Evolutionary conservation across 35 echinoderm and acorn worm species (phyloP), one percentile per base, ranked within the genome.

Genomic region (Lytechinus variegatus): DNA sequence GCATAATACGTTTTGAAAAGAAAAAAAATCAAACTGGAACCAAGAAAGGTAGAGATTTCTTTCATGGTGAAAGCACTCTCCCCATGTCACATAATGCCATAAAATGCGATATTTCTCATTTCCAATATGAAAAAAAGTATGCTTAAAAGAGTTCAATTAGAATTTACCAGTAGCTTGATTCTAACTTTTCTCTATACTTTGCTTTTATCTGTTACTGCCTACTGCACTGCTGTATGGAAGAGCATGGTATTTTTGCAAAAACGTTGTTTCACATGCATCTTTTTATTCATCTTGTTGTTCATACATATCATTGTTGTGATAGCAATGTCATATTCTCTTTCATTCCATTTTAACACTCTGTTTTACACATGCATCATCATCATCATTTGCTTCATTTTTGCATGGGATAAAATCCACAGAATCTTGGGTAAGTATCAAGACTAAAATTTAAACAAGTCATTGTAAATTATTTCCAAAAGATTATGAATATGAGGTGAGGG

Each of bases 301-400:
- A 79, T 79, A 24, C 66, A 79, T 16, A 24, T 24, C 66, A 79
- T 79, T 16, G 66, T 79, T 79, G 66, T 79, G 66, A 79, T 24
- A n/a, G 66, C 19, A 79, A 79, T n/a, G 19, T 79, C 66, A 79
- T 16, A 79, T 79, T 79, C 66, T 79, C 66, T 79, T 79, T 24
- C 66, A 79, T 79, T 24, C n/a, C 66, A 79, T 79, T 19, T 79
- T 79, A 79, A 79, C 66, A 79, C 19, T 79, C 6, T 79, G 66
- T 79, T 79, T 79, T 24, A 79, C n/a, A 24, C 66, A 79, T 19
- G 19, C 66, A 79, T 79, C 66, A 19, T 79, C 66, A 79, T 79
- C 66, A 79, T 79, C 66, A 79, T 79, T 79, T 79, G 66, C 66
- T 79, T 79, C 66, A 79, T 79, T 16, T 79, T 79, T 79, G 66